phyloP scores from a whole-genome alignment of 2,113 vertebrate genomes.

The Nansenia antarctica region DNA sequence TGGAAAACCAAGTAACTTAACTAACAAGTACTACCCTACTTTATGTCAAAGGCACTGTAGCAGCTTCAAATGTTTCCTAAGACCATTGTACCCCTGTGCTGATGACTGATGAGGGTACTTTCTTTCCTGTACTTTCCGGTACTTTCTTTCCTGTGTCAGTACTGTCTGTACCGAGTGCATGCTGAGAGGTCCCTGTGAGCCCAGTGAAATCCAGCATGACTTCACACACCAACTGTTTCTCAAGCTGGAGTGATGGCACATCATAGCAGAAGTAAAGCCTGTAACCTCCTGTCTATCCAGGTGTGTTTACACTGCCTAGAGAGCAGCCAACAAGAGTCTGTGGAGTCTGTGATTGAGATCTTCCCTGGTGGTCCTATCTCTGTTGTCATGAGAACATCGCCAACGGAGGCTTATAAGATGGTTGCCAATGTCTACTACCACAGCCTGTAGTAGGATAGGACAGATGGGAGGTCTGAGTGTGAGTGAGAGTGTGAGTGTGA shows the following conservation, averaged over 20 bases:
- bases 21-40: slow-evolving; percentile 14
- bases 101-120: background rate
- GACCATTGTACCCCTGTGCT: background rate
- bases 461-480: too few species aligned
- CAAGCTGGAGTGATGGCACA: background rate
- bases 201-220: slow-evolving; percentile 23
- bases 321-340: slow-evolving; percentile 4
- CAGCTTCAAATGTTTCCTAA: background rate
- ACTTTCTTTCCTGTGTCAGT: too few species aligned
- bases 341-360: slow-evolving; percentile 7
- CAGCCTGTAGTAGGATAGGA: background rate
- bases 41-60: slow-evolving; percentile 13
- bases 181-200: slow-evolving; percentile 34
- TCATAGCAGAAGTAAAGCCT: background rate
- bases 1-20: slow-evolving; percentile 10
- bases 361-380: slow-evolving; percentile 27
- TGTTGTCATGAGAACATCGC: background rate
- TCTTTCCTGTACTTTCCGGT: slow-evolving; percentile 8
- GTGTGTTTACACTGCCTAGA: background rate
- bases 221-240: background rate
- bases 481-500: too few species aligned
- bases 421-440: background rate
- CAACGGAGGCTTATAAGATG: background rate
- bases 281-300: background rate
- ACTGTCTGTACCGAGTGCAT: background rate